Evolutionary conservation across 2,797 vertebrate genomes (phyloP), one percentile per base, ranked within the genome.

Genomic region (Tenualosa thibaudeaui): DNA sequence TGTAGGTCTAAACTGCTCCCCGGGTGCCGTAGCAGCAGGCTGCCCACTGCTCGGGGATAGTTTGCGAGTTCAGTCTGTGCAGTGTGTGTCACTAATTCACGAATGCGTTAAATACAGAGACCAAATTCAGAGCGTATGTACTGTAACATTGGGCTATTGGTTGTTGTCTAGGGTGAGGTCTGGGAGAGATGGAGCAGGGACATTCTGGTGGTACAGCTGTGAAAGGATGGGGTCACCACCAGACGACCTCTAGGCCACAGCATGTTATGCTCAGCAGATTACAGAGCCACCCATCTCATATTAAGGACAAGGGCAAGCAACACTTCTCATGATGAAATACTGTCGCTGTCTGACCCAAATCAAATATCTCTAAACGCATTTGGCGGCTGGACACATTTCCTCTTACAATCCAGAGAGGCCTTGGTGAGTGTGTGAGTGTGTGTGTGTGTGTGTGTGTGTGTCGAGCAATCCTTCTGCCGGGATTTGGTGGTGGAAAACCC

Each of bases 311-410:
- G 43, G 60, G 49, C 56, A 65, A 89, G 37, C 71, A 46, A 40
- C 71, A 78, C 71, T 78, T 9, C 40, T 9, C 17, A 7, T 78
- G 71, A 78, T 78, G 71, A 78, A 78, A 78, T 78, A 78, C 40
- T 43, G 71, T 46, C 71, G 7, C 40, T 78, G 71, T 13, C 40
- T 10, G 71, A 40, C 15, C 68, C 19, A 78, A 78, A 78, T 78
- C 17, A 43, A 78, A 78, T 78, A 78, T 8, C 17, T 78, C 19
- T 43, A 22, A 75, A 78, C 17, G 5, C 71, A 78, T 43, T 78
- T 78, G 71, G 17, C 17, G 3, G 71, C 71, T 0, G 31, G 37
- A 71, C 68, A 71, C 68, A 5, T 12, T 12, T 9, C 46, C 31
- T 71, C 31, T 19, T 6, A 31, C n/a, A 2, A 40, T 17, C 13